phyloP scores from a whole-genome alignment of 2,888 invertebrate genomes.

The Cheilosia soror region DNA sequence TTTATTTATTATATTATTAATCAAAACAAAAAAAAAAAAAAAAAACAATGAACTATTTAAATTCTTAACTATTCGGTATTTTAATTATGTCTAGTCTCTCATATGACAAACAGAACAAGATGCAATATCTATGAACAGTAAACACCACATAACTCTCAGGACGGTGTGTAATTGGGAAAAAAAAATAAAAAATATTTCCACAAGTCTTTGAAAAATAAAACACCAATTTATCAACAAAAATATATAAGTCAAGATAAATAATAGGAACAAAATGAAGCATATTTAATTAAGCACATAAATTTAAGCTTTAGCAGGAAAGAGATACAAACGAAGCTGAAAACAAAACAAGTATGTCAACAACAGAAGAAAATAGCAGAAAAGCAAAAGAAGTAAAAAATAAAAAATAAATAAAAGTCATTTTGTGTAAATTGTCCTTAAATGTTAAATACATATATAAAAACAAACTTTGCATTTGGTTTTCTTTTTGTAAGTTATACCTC shows the following conservation, averaged over 20 bases:
- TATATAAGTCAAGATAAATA: conserved; percentile 9
- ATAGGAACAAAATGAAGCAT: conserved; percentile 1
- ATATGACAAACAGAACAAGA: conserved; percentile 8
- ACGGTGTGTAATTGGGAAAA: conserved; percentile 1
- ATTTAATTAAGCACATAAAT: conserved; percentile 18
- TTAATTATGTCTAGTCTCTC: conserved; percentile 37
- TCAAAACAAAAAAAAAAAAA: background rate
- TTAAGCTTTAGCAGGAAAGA: conserved; percentile 37
- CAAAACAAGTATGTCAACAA: background rate
- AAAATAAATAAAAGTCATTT: conserved; percentile 42
- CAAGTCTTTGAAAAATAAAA: background rate
- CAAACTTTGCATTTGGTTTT: background rate
- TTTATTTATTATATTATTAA: conserved; percentile 37
- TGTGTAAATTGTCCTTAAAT: conserved; percentile 65
- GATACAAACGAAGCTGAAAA: background rate
- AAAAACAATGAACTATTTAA: background rate
- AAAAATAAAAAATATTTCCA: background rate
- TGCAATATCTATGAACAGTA: background rate
- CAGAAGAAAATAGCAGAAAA: background rate
- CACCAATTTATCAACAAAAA: conserved; percentile 25
- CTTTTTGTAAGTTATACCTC: too few species aligned
- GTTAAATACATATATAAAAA: conserved; percentile 57
- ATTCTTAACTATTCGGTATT: conserved; percentile 26
- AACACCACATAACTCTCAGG: conserved; percentile 36
- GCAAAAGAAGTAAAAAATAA: conserved; percentile 3